Evolutionary conservation across 1,140 invertebrate species (phyloP), one percentile per base, ranked within the genome.

Genomic region (Melanaphis sacchari): DNA sequence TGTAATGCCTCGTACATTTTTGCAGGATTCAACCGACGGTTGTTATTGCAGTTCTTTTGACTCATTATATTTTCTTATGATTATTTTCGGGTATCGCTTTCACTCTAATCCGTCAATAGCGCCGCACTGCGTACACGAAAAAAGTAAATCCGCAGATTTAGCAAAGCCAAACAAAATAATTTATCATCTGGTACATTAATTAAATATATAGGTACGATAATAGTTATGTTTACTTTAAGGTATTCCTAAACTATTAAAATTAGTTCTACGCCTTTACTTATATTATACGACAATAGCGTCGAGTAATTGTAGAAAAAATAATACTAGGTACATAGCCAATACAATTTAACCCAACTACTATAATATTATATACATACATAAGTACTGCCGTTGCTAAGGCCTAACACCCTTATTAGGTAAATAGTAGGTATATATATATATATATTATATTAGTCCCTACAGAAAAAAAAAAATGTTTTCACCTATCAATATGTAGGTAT

Each of bases 1-100:
- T 93, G 91, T 31, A 93, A 54, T 24, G 91, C 91, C 41, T 93
- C 91, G 40, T 93, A 93, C 11, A 93, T 4, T 24, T 41, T n/a
- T 40, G 91, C 91, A 11, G 43, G 49, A 49, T 93, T 93, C 6
- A 81, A 26, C 4, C 91, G 91, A 21, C 91, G 91, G 15, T 93
- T 93, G 22, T 87, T 87, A 31, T 66, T 66, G 22, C 59, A 76
- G 59, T 36, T 26, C 24, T 90, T 90, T 26, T 90, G 54, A 22
- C 89, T 90, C 89, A 90, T 90, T 18, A 1, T 15, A 8, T 43
- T 87, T 26, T 87, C 18, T n/a, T 18, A 76, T 5, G 59, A 76
- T n/a, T 76, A n/a, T n/a, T 76, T 76, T n/a, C n/a, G 4, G 59
- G n/a, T 76, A 4, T n/a, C 31, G 9, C 11, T 40, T 22, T 41